These are phyloP conservation scores for Bombyx huttoni DNA, from an alignment of 2,888 invertebrate species.

Conservation along the genomic window DNA sequence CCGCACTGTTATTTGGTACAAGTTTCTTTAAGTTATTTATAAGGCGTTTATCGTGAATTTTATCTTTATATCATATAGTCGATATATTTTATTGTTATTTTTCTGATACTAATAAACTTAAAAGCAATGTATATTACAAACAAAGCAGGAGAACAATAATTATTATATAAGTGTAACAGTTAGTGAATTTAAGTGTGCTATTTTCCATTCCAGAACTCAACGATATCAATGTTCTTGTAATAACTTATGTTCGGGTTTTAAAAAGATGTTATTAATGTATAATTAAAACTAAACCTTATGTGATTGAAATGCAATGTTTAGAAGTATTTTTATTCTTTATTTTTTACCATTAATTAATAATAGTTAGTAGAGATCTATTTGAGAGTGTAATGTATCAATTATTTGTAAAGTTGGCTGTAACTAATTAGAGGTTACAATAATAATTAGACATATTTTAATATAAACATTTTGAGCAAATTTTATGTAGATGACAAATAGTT, in stretches of 20 bases:
- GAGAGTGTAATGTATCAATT: conserved; percentile 74
- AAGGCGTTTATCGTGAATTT: conserved; percentile 54
- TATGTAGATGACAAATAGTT: conserved; percentile 71
- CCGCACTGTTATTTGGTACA: conserved; percentile 71
- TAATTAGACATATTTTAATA: conserved; percentile 72
- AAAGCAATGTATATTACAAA: conserved; percentile 68
- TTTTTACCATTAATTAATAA: conserved; percentile 70
- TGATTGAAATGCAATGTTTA: conserved; percentile 74
- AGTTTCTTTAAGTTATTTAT: conserved; percentile 57
- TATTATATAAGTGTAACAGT: conserved; percentile 72
- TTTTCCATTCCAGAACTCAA: conserved; percentile 72
- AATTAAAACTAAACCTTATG: conserved; percentile 71
- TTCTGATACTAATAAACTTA: conserved; percentile 55
- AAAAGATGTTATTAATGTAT: conserved; percentile 70
- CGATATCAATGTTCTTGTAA: conserved; percentile 70
- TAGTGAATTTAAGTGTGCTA: conserved; percentile 73
- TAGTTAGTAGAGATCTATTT: conserved; percentile 73
- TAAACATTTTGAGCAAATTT: conserved; percentile 72
- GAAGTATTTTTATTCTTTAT: conserved; percentile 73
- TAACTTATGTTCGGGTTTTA: conserved; percentile 68
- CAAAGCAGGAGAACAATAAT: conserved; percentile 72
- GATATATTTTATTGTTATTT: conserved; percentile 67
- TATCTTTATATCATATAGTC: conserved; percentile 62
- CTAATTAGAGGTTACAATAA: conserved; percentile 71
- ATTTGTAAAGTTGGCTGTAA: conserved; percentile 74